Conservation (phyloP, 1,140 invertebrate genomes). For the Drosophila miranda region DNA sequence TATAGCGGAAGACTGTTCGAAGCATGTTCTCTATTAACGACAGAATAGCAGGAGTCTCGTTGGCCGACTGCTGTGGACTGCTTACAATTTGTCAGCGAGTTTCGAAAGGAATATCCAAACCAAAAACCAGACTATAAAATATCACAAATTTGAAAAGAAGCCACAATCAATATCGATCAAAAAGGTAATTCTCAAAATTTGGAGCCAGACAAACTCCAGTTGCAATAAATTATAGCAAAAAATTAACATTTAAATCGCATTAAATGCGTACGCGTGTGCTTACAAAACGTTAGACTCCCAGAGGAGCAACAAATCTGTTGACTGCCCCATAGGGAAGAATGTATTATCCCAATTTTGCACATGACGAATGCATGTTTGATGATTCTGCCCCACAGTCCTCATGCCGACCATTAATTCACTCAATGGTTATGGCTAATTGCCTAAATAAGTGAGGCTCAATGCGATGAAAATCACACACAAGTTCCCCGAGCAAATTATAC, state of each 20-base stretch:
- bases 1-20: conserved; percentile 39
- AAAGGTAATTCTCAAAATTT: conserved; percentile 8
- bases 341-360: background rate
- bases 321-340: background rate
- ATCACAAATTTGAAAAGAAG: too few relatives aligned
- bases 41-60: background rate
- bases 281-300: background rate
- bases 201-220: conserved; percentile 12
- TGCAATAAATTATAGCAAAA: conserved; percentile 32
- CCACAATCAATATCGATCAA: too few relatives aligned
- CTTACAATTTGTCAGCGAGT: too few relatives aligned
- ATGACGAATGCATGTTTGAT: background rate
- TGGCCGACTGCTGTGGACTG: too few relatives aligned
- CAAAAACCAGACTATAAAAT: too few relatives aligned
- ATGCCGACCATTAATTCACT: too few relatives aligned
- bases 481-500: background rate
- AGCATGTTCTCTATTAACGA: conserved; percentile 39
- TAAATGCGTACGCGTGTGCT: conserved; percentile 36
- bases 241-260: conserved; percentile 54
- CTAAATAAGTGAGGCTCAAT: background rate
- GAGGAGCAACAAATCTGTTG: too few relatives aligned
- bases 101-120: too few relatives aligned
- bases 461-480: background rate
- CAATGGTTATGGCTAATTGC: conserved; percentile 5
- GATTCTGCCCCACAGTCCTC: too few relatives aligned